Evolutionary conservation across 2,113 vertebrate species (phyloP), one percentile per base, ranked within the genome.

Genomic region (Melanerpes aurifrons): DNA sequence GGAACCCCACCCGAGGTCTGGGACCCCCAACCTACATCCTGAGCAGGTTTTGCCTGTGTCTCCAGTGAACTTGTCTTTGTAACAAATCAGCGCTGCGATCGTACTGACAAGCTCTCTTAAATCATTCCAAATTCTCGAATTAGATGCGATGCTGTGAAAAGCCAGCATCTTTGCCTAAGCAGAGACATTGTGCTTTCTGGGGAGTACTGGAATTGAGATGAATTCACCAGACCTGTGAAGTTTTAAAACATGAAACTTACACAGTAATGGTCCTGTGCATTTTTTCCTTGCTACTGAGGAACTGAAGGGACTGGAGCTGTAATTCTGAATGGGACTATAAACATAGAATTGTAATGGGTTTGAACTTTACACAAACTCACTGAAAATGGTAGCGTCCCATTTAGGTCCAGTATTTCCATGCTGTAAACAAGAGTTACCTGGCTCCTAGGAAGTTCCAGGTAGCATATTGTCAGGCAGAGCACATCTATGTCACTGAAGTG

Each of bases 401-500:
- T 13, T 1, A 77, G 66, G 47, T 1, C 3, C 58, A n/a, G 13
- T 56, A 28, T 92, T 83, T 94, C 62, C 4, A 0, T 92, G 79
- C 73, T 40, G 29, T 81, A 87, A 93, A 81, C 70, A 94, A 9
- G 75, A 92, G 82, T 95, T 95, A 96, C 37, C 22, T 71, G 69
- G 18, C 50, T 87, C 66, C 79, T 53, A 37, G 48, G 21, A 58
- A 16, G 20, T 87, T 32, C 85, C 57, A 24, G 72, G 53, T 81
- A 67, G 47, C 47, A 73, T 22, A 19, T 3, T 66, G 76, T 62
- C 35, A 78, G 25, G 29, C 68, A 57, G 53, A 85, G 50, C 13
- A 25, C 66, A 61, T 63, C 18, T 31, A 3, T 66, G 35, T 48
- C 72, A 40, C 1, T 80, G 84, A 86, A 92, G 75, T 0, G 12